Percentiles rank a stretch among this genome's conserved stretches.
phyloP scores from a whole-genome alignment of 1,140 invertebrate genomes.

The Drosophila albomicans region DNA sequence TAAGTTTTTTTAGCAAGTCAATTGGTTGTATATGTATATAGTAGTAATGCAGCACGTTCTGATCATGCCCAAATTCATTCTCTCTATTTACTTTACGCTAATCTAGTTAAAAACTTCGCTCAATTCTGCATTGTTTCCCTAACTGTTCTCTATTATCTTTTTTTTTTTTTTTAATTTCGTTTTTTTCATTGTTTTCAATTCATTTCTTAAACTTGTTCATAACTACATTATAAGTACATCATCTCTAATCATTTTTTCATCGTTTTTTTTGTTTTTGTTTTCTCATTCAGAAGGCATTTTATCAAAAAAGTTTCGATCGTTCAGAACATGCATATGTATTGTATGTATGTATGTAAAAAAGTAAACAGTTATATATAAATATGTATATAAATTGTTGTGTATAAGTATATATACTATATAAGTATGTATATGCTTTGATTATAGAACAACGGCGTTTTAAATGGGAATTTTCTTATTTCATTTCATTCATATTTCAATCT shows the following conservation, averaged over 20 bases:
- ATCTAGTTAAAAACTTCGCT: constrained; percentile 42
- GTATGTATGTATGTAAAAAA: constrained; percentile 24
- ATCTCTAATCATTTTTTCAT: neutral
- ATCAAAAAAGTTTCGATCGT: constrained; percentile 53
- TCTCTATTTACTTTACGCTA: constrained; percentile 31
- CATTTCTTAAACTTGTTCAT: constrained; percentile 20
- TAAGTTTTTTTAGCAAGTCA: constrained; percentile 8
- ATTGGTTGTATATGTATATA: constrained; percentile 19
- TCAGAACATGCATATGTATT: constrained; percentile 28
- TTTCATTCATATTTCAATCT: neutral
- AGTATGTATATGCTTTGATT: constrained; percentile 7
- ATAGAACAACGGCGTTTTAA: constrained; percentile 12
- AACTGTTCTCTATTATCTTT: constrained; percentile 19
- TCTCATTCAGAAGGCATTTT: constrained; percentile 61
- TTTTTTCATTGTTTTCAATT: constrained; percentile 4
- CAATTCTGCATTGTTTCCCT: constrained; percentile 35
- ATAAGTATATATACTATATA: constrained; percentile 20
- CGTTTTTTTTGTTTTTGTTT: constrained; percentile 3
- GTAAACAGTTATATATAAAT: constrained; percentile 35
- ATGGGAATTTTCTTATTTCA: neutral
- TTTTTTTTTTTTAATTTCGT: constrained; percentile 18
- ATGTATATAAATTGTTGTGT: constrained; percentile 9
- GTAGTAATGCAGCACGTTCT: constrained; percentile 27
- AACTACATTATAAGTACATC: constrained; percentile 38
- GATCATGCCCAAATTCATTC: constrained; percentile 29